Evolutionary conservation across 2,113 vertebrate species (phyloP), one percentile per base, ranked within the genome.

Genomic region (Corythaixoides concolor): DNA sequence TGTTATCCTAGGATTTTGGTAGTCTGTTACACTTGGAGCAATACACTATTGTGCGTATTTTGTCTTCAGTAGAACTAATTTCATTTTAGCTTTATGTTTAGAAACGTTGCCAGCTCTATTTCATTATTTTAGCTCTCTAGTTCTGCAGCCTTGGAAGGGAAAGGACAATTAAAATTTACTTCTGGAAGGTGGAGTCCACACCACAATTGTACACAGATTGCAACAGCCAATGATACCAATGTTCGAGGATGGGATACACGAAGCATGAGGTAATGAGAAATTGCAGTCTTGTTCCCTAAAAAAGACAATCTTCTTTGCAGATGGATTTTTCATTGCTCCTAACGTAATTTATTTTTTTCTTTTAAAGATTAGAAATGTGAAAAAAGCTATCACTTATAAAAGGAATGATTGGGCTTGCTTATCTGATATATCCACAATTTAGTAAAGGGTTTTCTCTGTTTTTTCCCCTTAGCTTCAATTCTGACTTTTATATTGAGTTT

Each of bases 111-210:
- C 39, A 67, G 22, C 50, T 93, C 86, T 91, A 49, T 95, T 90
- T 68, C 26, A 5, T 80, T 96, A 19, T 96, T 85, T 59, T 97
- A 99, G 99, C 98, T 99, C 67, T 99, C 99, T 80, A 98, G 98
- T 97, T 99, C 98, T 3, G 73, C 98, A 27, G 98, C 98, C 26
- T 98, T 99, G 87, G 99, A 99, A 97, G 99, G 99, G 47, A 99
- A 99, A 98, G 99, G 99, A 47, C 99, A 99, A 96, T 98, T 99
- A 95, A 99, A 98, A 98, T 99, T 99, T 97, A 99, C 98, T 30
- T 98, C 99, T 0, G 99, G 99, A 63, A 99, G 98, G 72, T 99
- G 99, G 99, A 99, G 99, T 97, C 99, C 99, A 2, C 99, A 99
- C 93, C 99, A 99, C 98, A 99, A 98, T 95, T 99, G 99, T 92